Percentiles rank a stretch among this genome's conserved stretches.
Conservation (phyloP, 2,888 invertebrate species). For the Thymelicus sylvestris region DNA sequence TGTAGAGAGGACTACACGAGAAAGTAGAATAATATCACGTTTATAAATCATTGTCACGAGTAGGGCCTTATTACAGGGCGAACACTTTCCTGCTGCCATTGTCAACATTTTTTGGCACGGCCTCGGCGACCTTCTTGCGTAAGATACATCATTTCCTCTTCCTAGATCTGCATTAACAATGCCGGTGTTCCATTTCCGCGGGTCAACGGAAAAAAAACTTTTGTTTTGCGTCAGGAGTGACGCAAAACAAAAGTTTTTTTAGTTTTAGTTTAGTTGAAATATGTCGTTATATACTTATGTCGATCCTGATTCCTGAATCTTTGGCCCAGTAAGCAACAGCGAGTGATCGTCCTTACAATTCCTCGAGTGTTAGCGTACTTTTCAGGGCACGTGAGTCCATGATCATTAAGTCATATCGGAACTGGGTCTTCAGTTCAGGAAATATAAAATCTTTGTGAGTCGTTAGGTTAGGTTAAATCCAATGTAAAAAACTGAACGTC, state of each 20-base stretch:
- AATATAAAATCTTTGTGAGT: too few relatives aligned
- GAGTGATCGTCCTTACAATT: too few relatives aligned
- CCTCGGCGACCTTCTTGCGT: slow-evolving; percentile 67
- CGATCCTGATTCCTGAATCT: too few relatives aligned
- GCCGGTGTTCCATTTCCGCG: slow-evolving; percentile 62
- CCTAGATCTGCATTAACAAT: slow-evolving; percentile 65
- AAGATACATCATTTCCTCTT: slow-evolving; percentile 75
- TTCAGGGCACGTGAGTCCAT: too few relatives aligned
- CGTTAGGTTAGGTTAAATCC: too few relatives aligned
- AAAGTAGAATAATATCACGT: slow-evolving; percentile 25
- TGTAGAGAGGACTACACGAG: slow-evolving; percentile 31
- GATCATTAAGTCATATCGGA: too few relatives aligned
- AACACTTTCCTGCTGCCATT: slow-evolving; percentile 41
- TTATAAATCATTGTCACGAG: slow-evolving; percentile 24
- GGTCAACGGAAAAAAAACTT: slow-evolving; percentile 46
- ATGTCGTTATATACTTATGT: too few relatives aligned
- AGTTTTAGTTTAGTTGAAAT: too few relatives aligned
- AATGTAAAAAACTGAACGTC: too few relatives aligned
- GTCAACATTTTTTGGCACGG: slow-evolving; percentile 63
- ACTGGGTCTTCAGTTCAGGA: too few relatives aligned
- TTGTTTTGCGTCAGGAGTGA: not conserved
- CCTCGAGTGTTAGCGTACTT: too few relatives aligned
- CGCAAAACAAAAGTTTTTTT: not conserved
- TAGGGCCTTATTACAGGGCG: slow-evolving; percentile 27
- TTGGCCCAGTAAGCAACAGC: too few relatives aligned